These are phyloP conservation scores for Pseudobourletiella spinata DNA, from an alignment of 1,140 invertebrate species.

Conservation along the genomic window DNA sequence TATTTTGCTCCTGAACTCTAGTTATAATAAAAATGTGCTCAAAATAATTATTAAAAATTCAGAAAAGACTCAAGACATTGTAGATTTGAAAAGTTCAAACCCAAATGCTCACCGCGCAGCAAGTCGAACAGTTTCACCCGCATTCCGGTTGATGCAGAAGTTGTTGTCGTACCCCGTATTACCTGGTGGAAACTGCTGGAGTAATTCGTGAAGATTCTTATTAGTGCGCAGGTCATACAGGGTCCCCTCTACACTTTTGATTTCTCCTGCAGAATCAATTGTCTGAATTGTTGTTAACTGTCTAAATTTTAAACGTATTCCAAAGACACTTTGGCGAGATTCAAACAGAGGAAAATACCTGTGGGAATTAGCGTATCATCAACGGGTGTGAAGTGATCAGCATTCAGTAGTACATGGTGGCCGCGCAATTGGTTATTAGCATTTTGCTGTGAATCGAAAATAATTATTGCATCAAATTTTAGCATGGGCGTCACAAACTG, in stretches of 20 bases:
- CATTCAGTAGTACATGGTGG: constrained; percentile 63
- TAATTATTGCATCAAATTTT: no score
- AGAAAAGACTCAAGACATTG: no score
- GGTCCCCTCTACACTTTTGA: constrained; percentile 54
- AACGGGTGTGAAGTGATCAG: constrained; percentile 66
- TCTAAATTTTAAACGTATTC: no score
- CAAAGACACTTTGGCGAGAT: no score
- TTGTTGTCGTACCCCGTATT: constrained; percentile 64
- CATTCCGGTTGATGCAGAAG: constrained; percentile 48
- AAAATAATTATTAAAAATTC: background rate
- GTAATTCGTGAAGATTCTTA: constrained; percentile 45
- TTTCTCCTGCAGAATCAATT: constrained; percentile 48
- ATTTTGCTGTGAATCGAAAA: constrained; percentile 41
- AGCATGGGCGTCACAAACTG: no score
- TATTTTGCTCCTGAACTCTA: constrained; percentile 55
- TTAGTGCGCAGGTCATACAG: constrained; percentile 58
- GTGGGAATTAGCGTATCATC: constrained; percentile 66
- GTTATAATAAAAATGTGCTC: constrained; percentile 18
- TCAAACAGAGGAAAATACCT: no score
- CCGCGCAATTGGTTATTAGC: constrained; percentile 56
- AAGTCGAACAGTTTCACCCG: constrained; percentile 6
- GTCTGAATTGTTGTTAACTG: no score
- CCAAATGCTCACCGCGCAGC: constrained; percentile 17
- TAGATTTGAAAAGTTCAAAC: no score
- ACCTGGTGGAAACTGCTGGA: constrained; percentile 43